A percentile compares a stretch with the other conserved stretches of the same genome.
Evolutionary conservation across 2,888 invertebrate species (phyloP).

Genomic region (Octonoba sinensis): DNA sequence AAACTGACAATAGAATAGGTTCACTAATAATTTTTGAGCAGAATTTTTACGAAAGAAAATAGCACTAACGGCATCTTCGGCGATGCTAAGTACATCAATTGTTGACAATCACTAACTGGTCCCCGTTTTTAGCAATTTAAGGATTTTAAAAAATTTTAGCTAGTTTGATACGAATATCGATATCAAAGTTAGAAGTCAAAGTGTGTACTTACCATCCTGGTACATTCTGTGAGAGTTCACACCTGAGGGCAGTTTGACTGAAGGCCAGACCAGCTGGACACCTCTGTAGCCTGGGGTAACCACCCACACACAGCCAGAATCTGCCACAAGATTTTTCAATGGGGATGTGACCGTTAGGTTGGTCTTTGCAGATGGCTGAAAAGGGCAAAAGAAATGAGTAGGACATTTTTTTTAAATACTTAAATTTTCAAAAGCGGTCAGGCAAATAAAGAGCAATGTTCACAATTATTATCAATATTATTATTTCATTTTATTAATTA

Average conservation of each 20-base stretch:
- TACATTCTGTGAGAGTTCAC: constrained; percentile 59
- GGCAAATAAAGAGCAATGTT: background rate
- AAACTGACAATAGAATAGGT: too few relatives aligned
- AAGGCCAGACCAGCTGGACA: constrained; percentile 73
- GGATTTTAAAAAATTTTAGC: too few relatives aligned
- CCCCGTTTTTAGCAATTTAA: too few relatives aligned
- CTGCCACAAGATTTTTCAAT: constrained; percentile 94
- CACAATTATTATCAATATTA: too few relatives aligned
- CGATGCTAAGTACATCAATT: too few relatives aligned
- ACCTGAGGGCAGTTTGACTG: constrained; percentile 47
- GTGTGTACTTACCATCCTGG: constrained; percentile 61
- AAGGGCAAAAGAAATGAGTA: background rate
- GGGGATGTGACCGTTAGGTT: constrained; percentile 90
- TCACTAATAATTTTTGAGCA: too few relatives aligned
- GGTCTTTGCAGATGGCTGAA: constrained; percentile 89
- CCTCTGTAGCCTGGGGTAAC: constrained; percentile 88
- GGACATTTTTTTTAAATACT: background rate
- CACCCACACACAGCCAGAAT: constrained; percentile 94
- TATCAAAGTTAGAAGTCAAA: too few relatives aligned
- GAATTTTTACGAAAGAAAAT: too few relatives aligned
- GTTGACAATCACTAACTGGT: too few relatives aligned
- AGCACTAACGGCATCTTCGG: too few relatives aligned
- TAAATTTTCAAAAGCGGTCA: background rate
- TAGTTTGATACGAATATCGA: too few relatives aligned
- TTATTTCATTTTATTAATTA: too few relatives aligned